A percentile compares a stretch with the other conserved stretches of the same genome.
phyloP scores from a whole-genome alignment of 35 echinoderm and acorn worm species.

The Strongylocentrotus purpuratus region DNA sequence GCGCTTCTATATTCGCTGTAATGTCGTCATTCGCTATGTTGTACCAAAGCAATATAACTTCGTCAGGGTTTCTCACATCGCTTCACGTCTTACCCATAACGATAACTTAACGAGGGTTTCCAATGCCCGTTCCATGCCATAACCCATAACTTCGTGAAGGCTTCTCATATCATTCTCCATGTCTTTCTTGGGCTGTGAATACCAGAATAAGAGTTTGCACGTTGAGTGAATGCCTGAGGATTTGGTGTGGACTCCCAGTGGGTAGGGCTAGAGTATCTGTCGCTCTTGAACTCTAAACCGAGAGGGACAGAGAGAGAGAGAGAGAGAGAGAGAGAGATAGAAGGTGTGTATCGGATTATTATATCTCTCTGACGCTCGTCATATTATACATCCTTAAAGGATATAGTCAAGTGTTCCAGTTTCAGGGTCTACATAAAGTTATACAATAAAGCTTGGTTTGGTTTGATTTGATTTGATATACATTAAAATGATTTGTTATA shows the following conservation, averaged over 20 bases:
- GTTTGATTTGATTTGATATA: too few relatives aligned
- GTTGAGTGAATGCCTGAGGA: constrained; percentile 1
- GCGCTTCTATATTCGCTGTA: too few relatives aligned
- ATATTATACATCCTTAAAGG: neutral
- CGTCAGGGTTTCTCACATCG: neutral
- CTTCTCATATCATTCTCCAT: neutral
- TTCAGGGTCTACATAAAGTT: too few relatives aligned
- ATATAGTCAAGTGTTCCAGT: too few relatives aligned
- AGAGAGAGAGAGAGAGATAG: neutral
- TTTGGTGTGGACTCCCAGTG: neutral
- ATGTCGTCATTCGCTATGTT: too few relatives aligned
- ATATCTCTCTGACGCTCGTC: neutral
- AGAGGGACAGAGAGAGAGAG: neutral
- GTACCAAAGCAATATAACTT: neutral
- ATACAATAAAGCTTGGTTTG: too few relatives aligned
- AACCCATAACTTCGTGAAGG: neutral
- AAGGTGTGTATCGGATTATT: neutral
- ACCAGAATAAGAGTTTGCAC: neutral
- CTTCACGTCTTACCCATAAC: neutral
- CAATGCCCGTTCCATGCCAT: neutral
- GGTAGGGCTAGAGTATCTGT: neutral
- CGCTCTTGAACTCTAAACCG: neutral
- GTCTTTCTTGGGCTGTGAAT: neutral
- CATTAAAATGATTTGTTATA: too few relatives aligned
- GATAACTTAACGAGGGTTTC: too few relatives aligned